phyloP scores from a whole-genome alignment of 2,113 vertebrate species.

The Xenopus borealis region DNA sequence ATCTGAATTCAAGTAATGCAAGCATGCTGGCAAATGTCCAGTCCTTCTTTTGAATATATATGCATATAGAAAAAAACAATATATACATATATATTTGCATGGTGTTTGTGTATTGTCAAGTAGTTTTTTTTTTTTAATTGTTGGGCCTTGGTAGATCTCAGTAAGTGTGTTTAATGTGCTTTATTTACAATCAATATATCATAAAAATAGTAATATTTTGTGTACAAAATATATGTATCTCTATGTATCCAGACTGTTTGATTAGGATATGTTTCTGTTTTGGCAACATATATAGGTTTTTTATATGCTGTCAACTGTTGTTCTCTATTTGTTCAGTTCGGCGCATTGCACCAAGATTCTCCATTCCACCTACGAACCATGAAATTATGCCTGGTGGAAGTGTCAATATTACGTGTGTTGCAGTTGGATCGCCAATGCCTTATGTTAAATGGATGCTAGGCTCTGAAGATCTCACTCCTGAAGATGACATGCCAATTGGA shows the following conservation, averaged over 20 bases:
- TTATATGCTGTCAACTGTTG: constrained; percentile 63
- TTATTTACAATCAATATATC: constrained; percentile 52
- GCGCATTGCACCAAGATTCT: constrained; percentile 94
- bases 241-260: constrained; percentile 41
- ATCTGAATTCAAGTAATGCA: constrained; percentile 73
- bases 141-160: constrained; percentile 62
- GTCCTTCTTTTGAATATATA: constrained; percentile 64
- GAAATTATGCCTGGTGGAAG: constrained; percentile 99
- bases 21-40: constrained; percentile 75
- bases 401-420: constrained; percentile 98
- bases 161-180: constrained; percentile 64
- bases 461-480: constrained; percentile 93
- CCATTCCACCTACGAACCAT: constrained; percentile 96
- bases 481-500: constrained; percentile 98
- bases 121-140: constrained; percentile 60
- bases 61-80: constrained; percentile 57
- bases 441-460: constrained; percentile 99
- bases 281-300: constrained; percentile 19
- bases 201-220: constrained; percentile 44
- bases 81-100: constrained; percentile 72
- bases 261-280: constrained; percentile 61
- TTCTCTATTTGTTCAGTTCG: constrained; percentile 83
- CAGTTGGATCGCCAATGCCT: constrained; percentile 97
- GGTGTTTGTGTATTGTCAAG: constrained; percentile 73
- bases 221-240: constrained; percentile 60